phyloP scores from a whole-genome alignment of 2,113 vertebrate species.

The Dipodomys stephensi region DNA sequence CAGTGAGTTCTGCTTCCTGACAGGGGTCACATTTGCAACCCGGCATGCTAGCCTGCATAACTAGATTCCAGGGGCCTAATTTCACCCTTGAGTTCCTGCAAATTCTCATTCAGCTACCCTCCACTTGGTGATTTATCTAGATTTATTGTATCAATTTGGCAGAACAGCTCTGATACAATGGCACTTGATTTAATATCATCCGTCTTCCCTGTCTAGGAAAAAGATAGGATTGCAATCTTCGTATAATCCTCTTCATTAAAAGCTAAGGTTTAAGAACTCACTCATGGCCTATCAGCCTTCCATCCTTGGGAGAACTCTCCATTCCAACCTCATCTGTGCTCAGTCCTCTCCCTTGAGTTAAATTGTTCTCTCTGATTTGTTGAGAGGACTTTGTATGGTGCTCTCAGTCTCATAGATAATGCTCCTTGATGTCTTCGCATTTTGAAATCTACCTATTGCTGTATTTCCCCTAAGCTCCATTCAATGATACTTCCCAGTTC shows the following conservation, averaged over 20 bases:
- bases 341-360: too few species aligned
- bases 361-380: too few species aligned
- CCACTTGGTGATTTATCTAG: slow-evolving; percentile 63
- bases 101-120: slow-evolving; percentile 62
- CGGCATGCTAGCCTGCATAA: slow-evolving; percentile 46
- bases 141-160: slow-evolving; percentile 73
- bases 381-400: too few species aligned
- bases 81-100: slow-evolving; percentile 75
- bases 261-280: not conserved
- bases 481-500: too few species aligned
- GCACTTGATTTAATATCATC: slow-evolving; percentile 40
- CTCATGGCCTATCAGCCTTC: too few species aligned
- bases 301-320: too few species aligned
- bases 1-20: slow-evolving; percentile 9
- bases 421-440: too few species aligned
- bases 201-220: slow-evolving; percentile 57
- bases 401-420: too few species aligned
- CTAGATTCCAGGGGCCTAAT: slow-evolving; percentile 70
- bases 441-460: too few species aligned
- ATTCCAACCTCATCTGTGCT: too few species aligned
- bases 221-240: not conserved
- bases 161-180: slow-evolving; percentile 47
- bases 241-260: slow-evolving; percentile 41
- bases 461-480: too few species aligned
- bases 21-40: slow-evolving; percentile 70